Evolutionary conservation across 2,797 vertebrate species (phyloP), one percentile per base, ranked within the genome.

Genomic region (Hylomyscus alleni): DNA sequence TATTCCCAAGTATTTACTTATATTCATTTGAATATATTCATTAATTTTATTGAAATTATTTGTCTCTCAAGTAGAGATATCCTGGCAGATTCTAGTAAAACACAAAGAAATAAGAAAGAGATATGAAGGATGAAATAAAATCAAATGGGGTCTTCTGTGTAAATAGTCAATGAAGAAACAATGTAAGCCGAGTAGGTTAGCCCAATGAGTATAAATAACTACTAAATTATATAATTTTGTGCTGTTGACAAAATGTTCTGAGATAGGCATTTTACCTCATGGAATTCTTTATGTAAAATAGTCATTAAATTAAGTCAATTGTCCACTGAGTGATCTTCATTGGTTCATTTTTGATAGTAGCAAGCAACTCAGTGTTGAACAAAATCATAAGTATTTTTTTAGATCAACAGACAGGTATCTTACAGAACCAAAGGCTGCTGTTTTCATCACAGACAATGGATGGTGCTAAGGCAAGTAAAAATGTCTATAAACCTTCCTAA

Each of bases 41-140:
- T 92, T 91, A 82, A 88, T 67, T 88, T 90, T 34, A 96, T 77
- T 90, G 54, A 87, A 90, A 90, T 78, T 77, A 44, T 85, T 85
- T 92, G 17, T 8, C n/a, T 87, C n/a, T 77, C 24, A 85, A 80
- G 14, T 52, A 3, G 6, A 86, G 56, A 15, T 78, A 67, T 37
- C 3, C 3, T 91, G 29, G 1, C 40, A 37, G 31, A 24, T 75
- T 80, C 22, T 37, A 10, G 22, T 1, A 72, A 17, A 81, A 10
- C 20, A 56, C 84, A 52, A 31, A 77, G 17, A 11, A 65, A 5
- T 65, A 76, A 58, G 13, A 81, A 81, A 80, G 47, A 69, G 15
- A 29, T 0, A 76, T 69, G 22, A 10, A 85, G 80, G 44, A n/a
- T 52, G 6, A 44, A 5, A 62, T 10, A 6, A 37, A 52, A 81